Percentiles rank a stretch among this genome's conserved stretches.
Conservation (phyloP, 2,888 invertebrate genomes). For the Heteromyza rotundicornis region DNA sequence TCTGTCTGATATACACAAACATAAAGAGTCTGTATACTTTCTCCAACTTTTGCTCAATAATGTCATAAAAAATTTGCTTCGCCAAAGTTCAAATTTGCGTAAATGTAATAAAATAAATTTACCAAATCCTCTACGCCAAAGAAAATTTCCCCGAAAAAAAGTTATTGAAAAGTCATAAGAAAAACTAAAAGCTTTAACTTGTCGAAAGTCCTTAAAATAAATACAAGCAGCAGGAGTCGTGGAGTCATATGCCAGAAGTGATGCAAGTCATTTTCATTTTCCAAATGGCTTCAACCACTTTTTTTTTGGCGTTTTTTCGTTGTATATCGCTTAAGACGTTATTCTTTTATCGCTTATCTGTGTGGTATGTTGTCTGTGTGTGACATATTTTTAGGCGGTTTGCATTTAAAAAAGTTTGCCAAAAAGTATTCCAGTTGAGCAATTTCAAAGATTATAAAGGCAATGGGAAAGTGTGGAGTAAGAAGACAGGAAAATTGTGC, state of each 20-base stretch:
- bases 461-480: too few relatives aligned
- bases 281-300: too few relatives aligned
- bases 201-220: conserved; percentile 39
- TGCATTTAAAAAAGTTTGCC: too few relatives aligned
- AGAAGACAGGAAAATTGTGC: too few relatives aligned
- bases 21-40: too few relatives aligned
- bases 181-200: conserved; percentile 35
- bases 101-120: background rate
- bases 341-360: too few relatives aligned
- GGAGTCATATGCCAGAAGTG: conserved; percentile 28
- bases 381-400: too few relatives aligned
- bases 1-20: too few relatives aligned
- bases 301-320: background rate
- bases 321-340: background rate
- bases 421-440: too few relatives aligned
- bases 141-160: conserved; percentile 23
- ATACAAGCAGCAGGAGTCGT: conserved; percentile 48
- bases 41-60: too few relatives aligned
- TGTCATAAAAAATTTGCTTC: background rate
- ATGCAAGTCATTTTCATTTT: conserved; percentile 32
- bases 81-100: background rate
- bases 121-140: background rate
- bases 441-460: too few relatives aligned
- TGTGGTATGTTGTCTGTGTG: too few relatives aligned
- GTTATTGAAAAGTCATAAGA: conserved; percentile 47